These are phyloP conservation scores for Crossaster papposus DNA, from an alignment of 53 echinoderm and acorn worm genomes.

Conservation along the genomic window DNA sequence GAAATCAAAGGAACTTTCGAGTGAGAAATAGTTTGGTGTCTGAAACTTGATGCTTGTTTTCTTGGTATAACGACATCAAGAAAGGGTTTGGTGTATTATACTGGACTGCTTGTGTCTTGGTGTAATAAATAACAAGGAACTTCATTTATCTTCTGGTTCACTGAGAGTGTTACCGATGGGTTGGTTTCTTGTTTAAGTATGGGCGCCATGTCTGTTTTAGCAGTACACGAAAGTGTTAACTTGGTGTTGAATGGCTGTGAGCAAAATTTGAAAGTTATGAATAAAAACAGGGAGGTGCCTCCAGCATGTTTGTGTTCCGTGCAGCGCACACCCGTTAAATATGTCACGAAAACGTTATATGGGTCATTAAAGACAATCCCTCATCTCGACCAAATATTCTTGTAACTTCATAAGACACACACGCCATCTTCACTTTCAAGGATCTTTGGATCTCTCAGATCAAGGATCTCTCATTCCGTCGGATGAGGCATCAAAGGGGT, in stretches of 20 bases:
- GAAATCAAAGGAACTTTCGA: neutral
- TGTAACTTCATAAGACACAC: neutral
- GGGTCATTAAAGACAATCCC: neutral
- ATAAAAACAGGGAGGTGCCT: neutral
- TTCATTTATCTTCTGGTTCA: no score
- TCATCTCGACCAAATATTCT: neutral
- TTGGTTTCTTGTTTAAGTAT: neutral
- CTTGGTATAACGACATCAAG: neutral
- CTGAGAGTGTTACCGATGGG: neutral
- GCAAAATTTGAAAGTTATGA: neutral
- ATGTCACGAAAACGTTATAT: neutral
- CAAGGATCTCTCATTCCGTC: neutral
- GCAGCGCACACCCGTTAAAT: neutral
- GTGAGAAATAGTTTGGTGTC: neutral
- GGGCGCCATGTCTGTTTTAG: neutral
- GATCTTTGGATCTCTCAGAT: neutral
- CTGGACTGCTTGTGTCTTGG: neutral
- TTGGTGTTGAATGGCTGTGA: neutral
- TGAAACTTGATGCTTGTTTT: neutral
- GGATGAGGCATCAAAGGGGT: neutral
- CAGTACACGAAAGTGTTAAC: no score
- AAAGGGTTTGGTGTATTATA: neutral
- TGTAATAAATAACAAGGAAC: no score
- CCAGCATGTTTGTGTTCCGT: neutral
- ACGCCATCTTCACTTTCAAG: slow-evolving; percentile 8